phyloP scores from a whole-genome alignment of 2,888 invertebrate species.

The Drosophila borealis region DNA sequence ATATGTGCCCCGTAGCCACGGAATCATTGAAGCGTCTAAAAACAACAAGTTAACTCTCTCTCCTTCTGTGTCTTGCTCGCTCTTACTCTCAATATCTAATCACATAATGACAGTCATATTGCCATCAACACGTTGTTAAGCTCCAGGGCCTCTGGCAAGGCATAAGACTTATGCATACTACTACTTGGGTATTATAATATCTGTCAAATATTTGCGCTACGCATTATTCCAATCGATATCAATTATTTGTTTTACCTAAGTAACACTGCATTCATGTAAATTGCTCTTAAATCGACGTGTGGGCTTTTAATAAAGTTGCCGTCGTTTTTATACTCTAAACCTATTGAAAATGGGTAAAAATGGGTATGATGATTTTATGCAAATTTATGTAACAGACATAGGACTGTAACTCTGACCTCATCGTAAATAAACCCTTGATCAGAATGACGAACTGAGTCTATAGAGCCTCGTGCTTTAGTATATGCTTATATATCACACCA shows the following conservation, averaged over 20 bases:
- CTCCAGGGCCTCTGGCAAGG: constrained; percentile 24
- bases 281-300: constrained; percentile 46
- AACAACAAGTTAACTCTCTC: constrained; percentile 25
- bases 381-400: no score
- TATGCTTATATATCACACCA: no score
- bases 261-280: constrained; percentile 52
- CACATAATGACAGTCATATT: constrained; percentile 27
- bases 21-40: constrained; percentile 58
- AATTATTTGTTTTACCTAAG: constrained; percentile 51
- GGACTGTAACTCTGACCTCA: no score
- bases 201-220: constrained; percentile 22
- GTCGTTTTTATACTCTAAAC: background rate
- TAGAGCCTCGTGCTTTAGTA: no score
- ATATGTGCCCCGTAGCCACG: constrained; percentile 14
- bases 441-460: no score
- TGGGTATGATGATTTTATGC: no score
- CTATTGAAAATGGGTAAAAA: no score
- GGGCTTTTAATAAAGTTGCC: constrained; percentile 51
- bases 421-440: no score
- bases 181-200: constrained; percentile 8
- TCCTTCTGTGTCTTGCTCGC: constrained; percentile 2
- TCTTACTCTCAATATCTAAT: constrained; percentile 29
- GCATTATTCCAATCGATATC: constrained; percentile 32
- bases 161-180: background rate
- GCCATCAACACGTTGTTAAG: constrained; percentile 37